Evolutionary conservation across 1,140 invertebrate genomes (phyloP), one percentile per base, ranked within the genome.

Genomic region (Scaptomyza graminum): DNA sequence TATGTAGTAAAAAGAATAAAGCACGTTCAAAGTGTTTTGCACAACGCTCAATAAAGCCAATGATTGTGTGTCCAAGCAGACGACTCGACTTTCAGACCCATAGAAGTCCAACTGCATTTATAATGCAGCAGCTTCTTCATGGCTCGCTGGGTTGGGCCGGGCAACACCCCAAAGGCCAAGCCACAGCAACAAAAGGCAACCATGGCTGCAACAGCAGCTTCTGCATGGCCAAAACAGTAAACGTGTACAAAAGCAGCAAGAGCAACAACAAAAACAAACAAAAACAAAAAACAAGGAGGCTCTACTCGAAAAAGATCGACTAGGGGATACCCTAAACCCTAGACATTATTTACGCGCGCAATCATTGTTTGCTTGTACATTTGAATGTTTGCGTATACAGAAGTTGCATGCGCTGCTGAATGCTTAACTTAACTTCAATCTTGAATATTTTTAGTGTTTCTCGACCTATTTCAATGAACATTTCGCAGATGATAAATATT

Each of bases 51-150:
- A 76, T 61, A 76, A 75, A 56, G 57, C 64, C 63, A 77, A 85
- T 85, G 81, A 85, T 87, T 85, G 82, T 85, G 78, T 81, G 64
- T 71, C 74, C 77, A 51, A 43, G 60, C 66, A 61, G 51, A 43
- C 22, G 46, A 71, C 22, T 71, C 52, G 46, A 56, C 76, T 79
- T 64, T 54, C 57, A 71, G 73, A 73, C 56, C 62, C 75, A 56
- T 28, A 15, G 54, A 67, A 66, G 79, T 63, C 80, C 85, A 85
- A 80, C 77, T 87, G 81, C 81, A 85, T 85, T 85, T 85, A 85
- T 85, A 85, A 85, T 87, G 81, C 81, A 84, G 81, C 82, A 87
- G 78, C 82, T 85, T 87, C 82, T 81, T 85, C 82, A 85, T 77
- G 82, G 78, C 71, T 87, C 82, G 82, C 74, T 85, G 82, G 78